Percentiles rank a stretch among this genome's conserved stretches.
These are phyloP conservation scores for Allolobophora icterica DNA, from an alignment of 2,888 invertebrate species.

Conservation along the genomic window DNA sequence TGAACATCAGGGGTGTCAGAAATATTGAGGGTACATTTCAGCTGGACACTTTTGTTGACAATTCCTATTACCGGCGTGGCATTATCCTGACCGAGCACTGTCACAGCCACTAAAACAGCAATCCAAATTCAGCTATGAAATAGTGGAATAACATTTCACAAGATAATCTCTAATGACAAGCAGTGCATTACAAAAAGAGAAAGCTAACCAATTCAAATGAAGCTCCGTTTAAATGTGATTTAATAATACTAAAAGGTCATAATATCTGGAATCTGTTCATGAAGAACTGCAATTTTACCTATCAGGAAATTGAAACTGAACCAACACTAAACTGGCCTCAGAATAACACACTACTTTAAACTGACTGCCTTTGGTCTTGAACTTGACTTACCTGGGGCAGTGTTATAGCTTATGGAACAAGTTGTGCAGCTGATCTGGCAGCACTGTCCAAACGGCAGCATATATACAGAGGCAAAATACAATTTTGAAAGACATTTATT, in stretches of 20 bases:
- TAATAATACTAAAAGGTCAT: slow-evolving; percentile 17
- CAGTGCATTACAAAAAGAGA: neutral
- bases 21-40: slow-evolving; percentile 27
- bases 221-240: neutral
- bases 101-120: slow-evolving; percentile 11
- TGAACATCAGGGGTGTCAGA: slow-evolving; percentile 23
- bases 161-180: neutral
- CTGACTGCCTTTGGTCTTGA: neutral
- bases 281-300: neutral
- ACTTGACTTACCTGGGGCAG: neutral
- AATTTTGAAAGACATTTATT: too few relatives aligned
- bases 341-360: neutral
- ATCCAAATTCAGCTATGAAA: neutral
- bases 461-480: too few relatives aligned
- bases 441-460: neutral
- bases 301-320: neutral
- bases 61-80: slow-evolving; percentile 26
- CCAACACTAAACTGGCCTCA: neutral
- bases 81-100: slow-evolving; percentile 10
- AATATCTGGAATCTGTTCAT: neutral
- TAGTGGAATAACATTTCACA: neutral
- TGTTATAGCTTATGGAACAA: neutral
- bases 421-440: neutral
- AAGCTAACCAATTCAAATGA: neutral
- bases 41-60: slow-evolving; percentile 30